Base-by-base conservation (phyloP, 2,888 invertebrate genomes). In the Hydroisotoma schaefferi region DNA sequence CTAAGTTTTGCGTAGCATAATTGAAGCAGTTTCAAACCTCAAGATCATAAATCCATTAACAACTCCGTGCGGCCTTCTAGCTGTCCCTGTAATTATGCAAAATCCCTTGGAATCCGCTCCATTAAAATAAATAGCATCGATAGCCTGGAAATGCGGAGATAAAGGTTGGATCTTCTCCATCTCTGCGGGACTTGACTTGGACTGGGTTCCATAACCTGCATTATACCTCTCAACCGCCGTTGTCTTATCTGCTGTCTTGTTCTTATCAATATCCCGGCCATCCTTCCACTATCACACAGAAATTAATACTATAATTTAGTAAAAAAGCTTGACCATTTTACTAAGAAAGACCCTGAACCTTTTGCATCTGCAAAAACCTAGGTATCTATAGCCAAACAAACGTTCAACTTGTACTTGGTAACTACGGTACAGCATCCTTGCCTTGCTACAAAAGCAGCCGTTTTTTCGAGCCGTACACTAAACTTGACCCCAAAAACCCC, bases 101-200 rank as follows among this genome's bases (percentile, higher is more conserved):
- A 80, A 79, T 0, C 85, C 87, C 48, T 83, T 78, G 52, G 78
- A 76, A 59, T 83, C 84, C 27, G 83, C 81, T 1, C 83, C 83
- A 73, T 84, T 84, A 73, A 83, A 84, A 70, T 83, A 84, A 5
- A 84, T 81, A 0, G 81, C 83, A 77, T 88, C 88, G 27, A 87
- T 83, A 2, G 86, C 84, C 84, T 87, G 74, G 56, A 79, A 78
- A 71, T 80, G 77, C 58, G 78, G 75, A 15, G 82, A 81, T 5
- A 86, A 76, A 55, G 76, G 74, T 74, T 84, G 84, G 47, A 80
- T 79, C 57, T 79, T 76, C 69, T 87, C 86, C 76, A 86, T 78
- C 46, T 77, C 76, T 51, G 74, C 75, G 0, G 75, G 71, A 29
- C 65, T 61, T 33, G 63, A 49, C 38, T 72, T 70, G 5, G 75